Evolutionary conservation across 2,888 invertebrate species (phyloP).

Genomic region (Phaedon cochleariae): DNA sequence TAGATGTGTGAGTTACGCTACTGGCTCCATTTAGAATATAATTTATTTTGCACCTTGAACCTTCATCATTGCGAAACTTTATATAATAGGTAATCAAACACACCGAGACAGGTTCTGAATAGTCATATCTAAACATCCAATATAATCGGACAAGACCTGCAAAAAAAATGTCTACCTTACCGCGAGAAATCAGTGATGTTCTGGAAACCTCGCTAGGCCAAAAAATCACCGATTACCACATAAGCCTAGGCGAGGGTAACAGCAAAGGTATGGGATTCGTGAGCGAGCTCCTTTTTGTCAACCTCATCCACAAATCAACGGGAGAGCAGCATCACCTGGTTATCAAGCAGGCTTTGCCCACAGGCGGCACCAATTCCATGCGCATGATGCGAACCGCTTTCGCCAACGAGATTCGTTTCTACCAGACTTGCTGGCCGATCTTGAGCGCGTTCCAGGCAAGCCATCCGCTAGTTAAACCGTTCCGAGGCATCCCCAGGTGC

Average conservation of each 20-base stretch:
- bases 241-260: slow-evolving; percentile 21
- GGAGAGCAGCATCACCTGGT: slow-evolving; percentile 4
- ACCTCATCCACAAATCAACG: slow-evolving; percentile 6
- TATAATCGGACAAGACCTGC: not conserved
- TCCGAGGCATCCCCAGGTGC: slow-evolving; percentile 21
- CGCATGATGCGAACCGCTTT: no score
- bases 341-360: slow-evolving; percentile 1
- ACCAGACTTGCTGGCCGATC: slow-evolving; percentile 20
- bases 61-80: no score
- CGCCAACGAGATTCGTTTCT: no score
- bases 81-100: no score
- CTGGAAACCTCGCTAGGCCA: slow-evolving; percentile 7
- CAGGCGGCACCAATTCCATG: no score
- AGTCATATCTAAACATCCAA: no score
- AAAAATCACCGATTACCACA: slow-evolving; percentile 10
- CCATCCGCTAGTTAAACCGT: not conserved
- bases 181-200: slow-evolving; percentile 4
- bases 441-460: slow-evolving; percentile 13
- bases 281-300: no score
- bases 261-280: slow-evolving; percentile 7
- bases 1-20: no score
- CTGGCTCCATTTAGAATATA: no score
- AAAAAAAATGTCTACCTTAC: not conserved
- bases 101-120: no score
- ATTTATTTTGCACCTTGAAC: no score